phyloP scores from a whole-genome alignment of 2,113 vertebrate species.

The Sclerurus mexicanus region DNA sequence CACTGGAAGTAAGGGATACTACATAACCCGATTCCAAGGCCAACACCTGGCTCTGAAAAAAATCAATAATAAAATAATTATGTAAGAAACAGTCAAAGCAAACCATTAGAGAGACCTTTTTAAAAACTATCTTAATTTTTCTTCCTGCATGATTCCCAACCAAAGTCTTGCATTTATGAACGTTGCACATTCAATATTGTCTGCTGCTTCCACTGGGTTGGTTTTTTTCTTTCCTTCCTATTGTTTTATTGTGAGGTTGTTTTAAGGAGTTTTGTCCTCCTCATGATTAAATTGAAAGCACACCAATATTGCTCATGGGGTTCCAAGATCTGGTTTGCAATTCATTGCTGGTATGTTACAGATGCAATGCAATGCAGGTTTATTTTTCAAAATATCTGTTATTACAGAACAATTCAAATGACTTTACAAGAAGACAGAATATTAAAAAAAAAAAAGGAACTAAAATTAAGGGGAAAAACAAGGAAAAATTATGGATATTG shows the following conservation, averaged over 20 bases:
- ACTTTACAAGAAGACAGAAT: not conserved
- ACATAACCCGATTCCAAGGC: slow-evolving; percentile 91
- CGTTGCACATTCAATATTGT: not conserved
- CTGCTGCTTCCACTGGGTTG: not conserved
- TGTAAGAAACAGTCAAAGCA: not conserved
- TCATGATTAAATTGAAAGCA: not conserved
- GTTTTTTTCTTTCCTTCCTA: not conserved
- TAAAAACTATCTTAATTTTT: not conserved
- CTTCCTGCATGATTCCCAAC: not conserved
- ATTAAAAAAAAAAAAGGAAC: not conserved
- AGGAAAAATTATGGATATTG: not conserved
- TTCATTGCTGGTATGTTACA: not conserved
- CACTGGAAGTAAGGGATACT: slow-evolving; percentile 84
- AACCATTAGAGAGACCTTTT: not conserved
- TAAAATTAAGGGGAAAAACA: not conserved
- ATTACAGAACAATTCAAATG: not conserved
- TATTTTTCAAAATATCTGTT: not conserved
- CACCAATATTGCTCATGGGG: not conserved
- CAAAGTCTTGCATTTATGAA: not conserved
- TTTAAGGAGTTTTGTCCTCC: not conserved
- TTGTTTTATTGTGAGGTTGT: not conserved
- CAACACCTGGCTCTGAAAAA: slow-evolving; percentile 87
- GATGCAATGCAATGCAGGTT: not conserved
- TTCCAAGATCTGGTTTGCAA: not conserved
- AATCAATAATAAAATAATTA: not conserved